A percentile compares a stretch with the other conserved stretches of the same genome.
Evolutionary conservation across 1,140 invertebrate species (phyloP).

Genomic region (Nymphalis io): DNA sequence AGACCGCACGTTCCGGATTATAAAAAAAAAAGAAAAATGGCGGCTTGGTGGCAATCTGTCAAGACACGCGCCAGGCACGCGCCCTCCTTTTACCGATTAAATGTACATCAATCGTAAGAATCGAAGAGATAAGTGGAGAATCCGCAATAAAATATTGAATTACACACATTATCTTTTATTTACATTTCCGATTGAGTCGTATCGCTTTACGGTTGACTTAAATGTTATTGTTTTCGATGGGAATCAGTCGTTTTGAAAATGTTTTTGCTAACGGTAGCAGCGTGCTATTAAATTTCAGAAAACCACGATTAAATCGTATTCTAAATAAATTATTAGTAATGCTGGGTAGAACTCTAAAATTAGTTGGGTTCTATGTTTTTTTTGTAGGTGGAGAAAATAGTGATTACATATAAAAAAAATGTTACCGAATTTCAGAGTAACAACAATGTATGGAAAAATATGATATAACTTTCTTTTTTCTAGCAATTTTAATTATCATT

Average conservation of each 20-base stretch:
- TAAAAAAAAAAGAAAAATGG: constrained; percentile 55
- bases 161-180: constrained; percentile 75
- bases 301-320: neutral
- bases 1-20: constrained; percentile 39
- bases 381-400: too few species aligned
- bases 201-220: constrained; percentile 63
- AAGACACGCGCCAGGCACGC: constrained; percentile 66
- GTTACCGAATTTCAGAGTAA: too few species aligned
- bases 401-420: too few species aligned
- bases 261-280: constrained; percentile 28
- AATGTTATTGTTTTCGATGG: constrained; percentile 68
- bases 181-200: constrained; percentile 72
- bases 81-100: constrained; percentile 55
- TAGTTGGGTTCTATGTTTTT: too few species aligned
- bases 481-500: too few species aligned
- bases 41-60: constrained; percentile 54
- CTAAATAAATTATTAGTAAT: neutral
- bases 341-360: too few species aligned
- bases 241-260: constrained; percentile 47
- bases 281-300: neutral
- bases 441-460: too few species aligned
- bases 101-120: constrained; percentile 61
- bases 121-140: constrained; percentile 62
- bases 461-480: too few species aligned
- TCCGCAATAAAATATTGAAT: constrained; percentile 73